These are phyloP conservation scores for Nebria brevicollis DNA, from an alignment of 2,888 invertebrate genomes.

Conservation along the genomic window DNA sequence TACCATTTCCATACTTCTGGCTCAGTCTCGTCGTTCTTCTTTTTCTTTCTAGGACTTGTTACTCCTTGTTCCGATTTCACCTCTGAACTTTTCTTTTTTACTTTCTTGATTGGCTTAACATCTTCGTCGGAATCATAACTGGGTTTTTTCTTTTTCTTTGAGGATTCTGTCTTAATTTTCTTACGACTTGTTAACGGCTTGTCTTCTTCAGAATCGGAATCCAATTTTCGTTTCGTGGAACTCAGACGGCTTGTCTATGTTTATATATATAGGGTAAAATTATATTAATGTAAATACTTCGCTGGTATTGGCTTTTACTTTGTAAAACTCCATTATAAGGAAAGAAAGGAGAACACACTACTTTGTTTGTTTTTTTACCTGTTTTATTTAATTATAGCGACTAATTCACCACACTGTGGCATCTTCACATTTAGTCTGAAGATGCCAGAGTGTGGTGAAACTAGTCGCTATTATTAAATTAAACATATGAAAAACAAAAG, in stretches of 20 bases:
- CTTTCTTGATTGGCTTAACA: constrained; percentile 70
- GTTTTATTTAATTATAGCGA: too few relatives aligned
- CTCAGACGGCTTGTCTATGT: constrained; percentile 54
- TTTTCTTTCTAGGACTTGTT: constrained; percentile 69
- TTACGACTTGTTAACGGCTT: constrained; percentile 74
- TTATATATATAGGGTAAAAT: constrained; percentile 42
- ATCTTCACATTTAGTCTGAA: too few relatives aligned
- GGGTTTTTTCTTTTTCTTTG: constrained; percentile 66
- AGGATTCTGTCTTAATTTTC: constrained; percentile 69
- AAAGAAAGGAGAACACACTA: too few relatives aligned
- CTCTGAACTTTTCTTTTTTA: constrained; percentile 60
- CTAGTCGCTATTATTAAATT: too few relatives aligned
- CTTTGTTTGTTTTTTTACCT: too few relatives aligned
- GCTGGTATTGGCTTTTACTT: too few relatives aligned
- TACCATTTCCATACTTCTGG: constrained; percentile 94
- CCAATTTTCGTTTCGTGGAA: constrained; percentile 64
- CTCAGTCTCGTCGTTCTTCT: constrained; percentile 84
- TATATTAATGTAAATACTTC: too few relatives aligned
- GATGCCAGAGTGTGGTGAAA: too few relatives aligned
- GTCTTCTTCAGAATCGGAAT: constrained; percentile 70
- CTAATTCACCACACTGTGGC: too few relatives aligned
- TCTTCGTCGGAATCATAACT: constrained; percentile 69
- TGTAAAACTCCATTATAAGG: too few relatives aligned
- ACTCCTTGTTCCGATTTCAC: constrained; percentile 56
- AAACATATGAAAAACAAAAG: too few relatives aligned